Base-by-base conservation (phyloP, 2,888 invertebrate genomes). In the Seira musarum region DNA sequence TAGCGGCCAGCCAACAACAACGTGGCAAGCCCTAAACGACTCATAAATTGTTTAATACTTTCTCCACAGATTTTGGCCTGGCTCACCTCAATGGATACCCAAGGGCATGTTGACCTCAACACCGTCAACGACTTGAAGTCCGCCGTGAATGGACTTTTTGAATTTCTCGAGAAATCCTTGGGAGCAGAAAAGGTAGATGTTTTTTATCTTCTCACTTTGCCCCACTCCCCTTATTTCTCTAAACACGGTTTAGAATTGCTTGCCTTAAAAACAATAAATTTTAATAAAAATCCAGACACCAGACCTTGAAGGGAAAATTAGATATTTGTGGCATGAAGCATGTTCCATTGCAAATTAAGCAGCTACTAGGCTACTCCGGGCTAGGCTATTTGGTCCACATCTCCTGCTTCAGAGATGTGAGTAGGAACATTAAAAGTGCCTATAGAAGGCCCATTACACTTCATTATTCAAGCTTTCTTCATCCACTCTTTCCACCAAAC, bases 91-190 rank as follows among this genome's bases (percentile, higher is more conserved):
- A 92, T 92, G 91, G 90, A 92, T 88, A 91, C 90, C 6, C 91
- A 91, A 83, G 90, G 91, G 80, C 24, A 64, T 30, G 90, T 91
- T 80, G 90, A 91, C 64, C 90, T 92, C 63, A 90, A 90, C 40
- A 90, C 91, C 57, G 90, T 91, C 84, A 91, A 90, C 0, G 90
- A 91, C 84, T 90, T 92, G 22, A 89, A 90, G 64, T 92, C 93
- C 35, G 94, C 94, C 88, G 90, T 94, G 82, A 90, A 91, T 83
- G 89, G 90, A 75, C 92, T 94, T 88, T 90, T 96, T 78, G 92
- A 94, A 72, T 92, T 92, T 80, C 90, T 93, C 30, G 93, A 93
- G 88, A 91, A 91, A 0, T 92, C 93, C 68, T 90, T 94, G 65
- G 93, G 93, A 0, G 90, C 90, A 53, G 92, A 92, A 30, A 91